Conservation (phyloP, 2,113 vertebrate species). For the Lepus europaeus region DNA sequence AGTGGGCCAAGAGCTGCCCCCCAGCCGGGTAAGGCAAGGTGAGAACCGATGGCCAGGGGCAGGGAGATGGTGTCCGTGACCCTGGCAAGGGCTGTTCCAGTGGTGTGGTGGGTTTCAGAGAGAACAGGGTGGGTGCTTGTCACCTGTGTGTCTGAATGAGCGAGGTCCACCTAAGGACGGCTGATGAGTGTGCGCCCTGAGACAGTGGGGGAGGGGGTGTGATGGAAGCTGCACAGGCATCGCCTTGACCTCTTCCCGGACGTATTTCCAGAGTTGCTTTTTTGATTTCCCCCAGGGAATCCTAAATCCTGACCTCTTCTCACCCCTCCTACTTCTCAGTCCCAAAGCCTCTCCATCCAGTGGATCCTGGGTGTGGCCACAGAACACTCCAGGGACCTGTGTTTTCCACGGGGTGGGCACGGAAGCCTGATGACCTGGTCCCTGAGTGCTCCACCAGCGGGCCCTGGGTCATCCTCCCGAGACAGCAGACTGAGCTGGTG, state of each 20-base stretch:
- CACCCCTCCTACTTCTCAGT: neutral
- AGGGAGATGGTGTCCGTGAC: neutral
- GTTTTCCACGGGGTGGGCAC: neutral
- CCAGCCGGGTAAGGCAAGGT: neutral
- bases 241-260: neutral
- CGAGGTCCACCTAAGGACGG: neutral
- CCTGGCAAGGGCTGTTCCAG: neutral
- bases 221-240: neutral
- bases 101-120: neutral
- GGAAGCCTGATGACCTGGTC: neutral
- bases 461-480: neutral
- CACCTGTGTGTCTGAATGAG: neutral
- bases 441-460: neutral
- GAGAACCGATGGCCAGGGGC: accelerated
- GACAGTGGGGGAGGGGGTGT: neutral
- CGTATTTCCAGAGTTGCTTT: neutral
- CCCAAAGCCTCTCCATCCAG: neutral
- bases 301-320: neutral
- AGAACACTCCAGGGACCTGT: neutral
- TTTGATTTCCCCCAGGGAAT: neutral
- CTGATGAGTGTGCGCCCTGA: neutral
- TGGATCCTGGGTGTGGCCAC: neutral
- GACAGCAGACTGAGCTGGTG: neutral
- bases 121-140: neutral
- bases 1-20: neutral